Percentiles rank a stretch among this genome's conserved stretches.
phyloP scores from a whole-genome alignment of 2,888 invertebrate genomes.

The Heliconius ethilla region DNA sequence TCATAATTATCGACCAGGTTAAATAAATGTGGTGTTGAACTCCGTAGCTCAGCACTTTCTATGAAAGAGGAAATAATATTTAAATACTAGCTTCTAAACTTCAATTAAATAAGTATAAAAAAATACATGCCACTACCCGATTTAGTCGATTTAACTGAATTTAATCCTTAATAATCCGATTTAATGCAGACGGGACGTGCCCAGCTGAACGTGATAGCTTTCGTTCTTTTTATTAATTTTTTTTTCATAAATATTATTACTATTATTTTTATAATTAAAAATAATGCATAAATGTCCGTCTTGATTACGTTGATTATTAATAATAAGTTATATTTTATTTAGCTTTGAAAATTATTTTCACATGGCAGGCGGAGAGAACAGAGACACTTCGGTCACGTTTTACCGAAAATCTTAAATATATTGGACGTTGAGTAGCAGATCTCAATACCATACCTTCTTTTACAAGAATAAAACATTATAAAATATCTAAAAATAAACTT shows the following conservation, averaged over 20 bases:
- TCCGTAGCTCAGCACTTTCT: neutral
- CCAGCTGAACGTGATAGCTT: constrained; percentile 1
- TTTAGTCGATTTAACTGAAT: neutral
- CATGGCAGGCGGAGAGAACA: too few relatives aligned
- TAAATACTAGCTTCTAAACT: neutral
- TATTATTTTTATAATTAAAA: too few relatives aligned
- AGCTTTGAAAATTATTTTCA: too few relatives aligned
- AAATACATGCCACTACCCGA: neutral
- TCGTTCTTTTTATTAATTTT: too few relatives aligned
- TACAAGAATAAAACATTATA: neutral
- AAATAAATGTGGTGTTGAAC: neutral
- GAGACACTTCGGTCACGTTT: neutral
- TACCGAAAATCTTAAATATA: neutral
- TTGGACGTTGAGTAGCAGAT: neutral
- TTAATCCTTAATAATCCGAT: neutral
- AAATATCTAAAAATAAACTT: neutral
- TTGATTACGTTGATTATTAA: too few relatives aligned
- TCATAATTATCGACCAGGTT: neutral
- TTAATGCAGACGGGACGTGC: neutral
- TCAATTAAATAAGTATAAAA: neutral
- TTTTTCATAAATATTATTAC: too few relatives aligned
- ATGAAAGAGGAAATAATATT: too few relatives aligned
- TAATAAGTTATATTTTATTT: too few relatives aligned
- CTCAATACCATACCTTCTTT: neutral
- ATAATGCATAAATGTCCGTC: too few relatives aligned